A percentile compares a stretch with the other conserved stretches of the same genome.
phyloP scores from a whole-genome alignment of 2,797 vertebrate species.

The Scarus forsteni region DNA sequence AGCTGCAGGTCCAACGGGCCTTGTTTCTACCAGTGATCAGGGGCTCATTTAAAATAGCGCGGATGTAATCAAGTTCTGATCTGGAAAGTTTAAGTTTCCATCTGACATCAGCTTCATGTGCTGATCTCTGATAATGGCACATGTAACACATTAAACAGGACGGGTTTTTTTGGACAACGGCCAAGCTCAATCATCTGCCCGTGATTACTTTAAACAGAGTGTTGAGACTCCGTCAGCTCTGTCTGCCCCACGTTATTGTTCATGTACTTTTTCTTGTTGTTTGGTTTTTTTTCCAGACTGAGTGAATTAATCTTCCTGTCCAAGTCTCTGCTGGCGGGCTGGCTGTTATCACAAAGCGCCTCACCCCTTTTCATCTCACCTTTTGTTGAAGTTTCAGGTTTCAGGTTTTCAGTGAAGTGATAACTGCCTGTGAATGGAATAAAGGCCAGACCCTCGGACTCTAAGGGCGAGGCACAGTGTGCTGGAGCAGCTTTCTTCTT shows the following conservation, averaged over 20 bases:
- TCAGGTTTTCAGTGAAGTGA: slow-evolving; percentile 23
- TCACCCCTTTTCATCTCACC: slow-evolving; percentile 20
- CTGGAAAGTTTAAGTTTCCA: no score
- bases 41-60: no score
- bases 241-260: background rate
- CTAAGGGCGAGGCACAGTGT: background rate
- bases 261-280: background rate
- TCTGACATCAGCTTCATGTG: no score
- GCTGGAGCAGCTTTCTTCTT: background rate
- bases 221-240: background rate
- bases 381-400: slow-evolving; percentile 47
- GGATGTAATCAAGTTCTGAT: no score
- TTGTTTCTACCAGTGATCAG: no score
- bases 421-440: slow-evolving; percentile 5
- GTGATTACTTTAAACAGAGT: background rate
- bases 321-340: background rate
- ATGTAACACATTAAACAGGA: background rate
- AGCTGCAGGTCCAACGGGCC: no score
- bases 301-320: background rate
- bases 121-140: background rate
- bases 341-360: background rate
- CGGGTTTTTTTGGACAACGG: no score
- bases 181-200: background rate
- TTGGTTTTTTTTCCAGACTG: background rate
- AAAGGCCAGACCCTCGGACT: background rate